Evolutionary conservation across 2,888 invertebrate species (phyloP).

Genomic region (Molanna angustata): DNA sequence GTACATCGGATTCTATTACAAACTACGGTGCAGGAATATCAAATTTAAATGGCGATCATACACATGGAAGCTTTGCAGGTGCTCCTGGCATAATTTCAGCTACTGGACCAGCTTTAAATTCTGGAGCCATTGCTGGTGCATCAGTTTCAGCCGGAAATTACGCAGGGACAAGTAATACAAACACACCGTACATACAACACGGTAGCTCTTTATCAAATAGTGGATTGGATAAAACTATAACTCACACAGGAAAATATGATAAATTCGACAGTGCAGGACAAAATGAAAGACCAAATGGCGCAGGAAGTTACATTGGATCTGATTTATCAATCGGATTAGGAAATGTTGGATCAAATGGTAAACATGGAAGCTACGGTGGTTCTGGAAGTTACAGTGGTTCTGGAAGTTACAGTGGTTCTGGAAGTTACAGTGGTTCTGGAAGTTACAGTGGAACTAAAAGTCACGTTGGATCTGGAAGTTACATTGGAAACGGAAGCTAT

Average conservation of each 20-base stretch:
- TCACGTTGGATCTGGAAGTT: conserved; percentile 10
- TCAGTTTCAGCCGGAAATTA: neutral
- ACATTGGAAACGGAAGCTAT: conserved; percentile 6
- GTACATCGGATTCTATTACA: neutral
- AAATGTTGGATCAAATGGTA: too few species aligned
- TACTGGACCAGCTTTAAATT: conserved; percentile 23
- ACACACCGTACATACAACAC: too few species aligned
- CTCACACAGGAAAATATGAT: too few species aligned
- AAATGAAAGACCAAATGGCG: too few species aligned
- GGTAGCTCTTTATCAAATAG: too few species aligned
- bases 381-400: conserved; percentile 1
- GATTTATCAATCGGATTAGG: too few species aligned
- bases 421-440: conserved; percentile 8
- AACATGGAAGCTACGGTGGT: conserved; percentile 9
- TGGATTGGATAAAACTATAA: too few species aligned
- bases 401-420: neutral
- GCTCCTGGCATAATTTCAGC: conserved; percentile 25
- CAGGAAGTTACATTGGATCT: too few species aligned
- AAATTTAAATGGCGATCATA: too few species aligned
- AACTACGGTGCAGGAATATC: too few species aligned
- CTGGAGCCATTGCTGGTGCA: conserved; percentile 5
- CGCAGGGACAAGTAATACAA: too few species aligned
- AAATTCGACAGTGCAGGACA: too few species aligned
- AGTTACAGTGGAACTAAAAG: conserved; percentile 17
- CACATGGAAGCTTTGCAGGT: conserved; percentile 22